These are phyloP conservation scores for Lithosia quadra DNA, from an alignment of 2,888 invertebrate species.

Conservation along the genomic window DNA sequence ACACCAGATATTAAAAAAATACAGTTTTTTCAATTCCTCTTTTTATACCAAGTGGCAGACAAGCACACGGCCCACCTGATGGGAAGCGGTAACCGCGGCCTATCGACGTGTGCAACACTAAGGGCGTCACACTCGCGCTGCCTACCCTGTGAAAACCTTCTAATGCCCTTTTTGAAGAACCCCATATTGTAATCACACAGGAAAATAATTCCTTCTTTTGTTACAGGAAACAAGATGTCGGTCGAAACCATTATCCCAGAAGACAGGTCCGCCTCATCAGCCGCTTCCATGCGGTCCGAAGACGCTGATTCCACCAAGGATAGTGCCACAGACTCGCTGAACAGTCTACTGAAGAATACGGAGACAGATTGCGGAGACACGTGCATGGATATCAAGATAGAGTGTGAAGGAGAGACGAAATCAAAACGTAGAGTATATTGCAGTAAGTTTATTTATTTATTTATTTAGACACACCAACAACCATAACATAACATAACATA, in stretches of 20 bases:
- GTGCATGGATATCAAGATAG: constrained; percentile 48
- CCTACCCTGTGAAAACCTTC: too few relatives aligned
- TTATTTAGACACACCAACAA: too few relatives aligned
- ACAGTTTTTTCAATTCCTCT: too few relatives aligned
- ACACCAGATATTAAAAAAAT: too few relatives aligned
- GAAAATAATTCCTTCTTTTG: constrained; percentile 13
- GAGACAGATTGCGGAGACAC: constrained; percentile 46
- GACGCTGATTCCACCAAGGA: constrained; percentile 50
- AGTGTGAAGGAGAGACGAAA: constrained; percentile 49
- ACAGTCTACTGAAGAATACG: constrained; percentile 58
- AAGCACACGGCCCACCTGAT: too few relatives aligned
- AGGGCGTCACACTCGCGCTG: too few relatives aligned
- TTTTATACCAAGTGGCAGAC: too few relatives aligned
- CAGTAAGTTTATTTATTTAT: constrained; percentile 56
- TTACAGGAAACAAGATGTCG: constrained; percentile 43
- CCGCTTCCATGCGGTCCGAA: constrained; percentile 38
- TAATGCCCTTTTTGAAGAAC: too few relatives aligned
- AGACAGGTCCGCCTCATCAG: constrained; percentile 31
- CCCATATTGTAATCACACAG: too few relatives aligned
- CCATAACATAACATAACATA: too few relatives aligned
- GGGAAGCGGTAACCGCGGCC: too few relatives aligned
- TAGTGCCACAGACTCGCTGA: constrained; percentile 57
- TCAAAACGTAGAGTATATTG: constrained; percentile 53
- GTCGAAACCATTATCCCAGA: constrained; percentile 29
- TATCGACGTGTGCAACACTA: too few relatives aligned